Evolutionary conservation across 1,140 invertebrate genomes (phyloP), one percentile per base, ranked within the genome.

Genomic region (Onthophagus taurus): DNA sequence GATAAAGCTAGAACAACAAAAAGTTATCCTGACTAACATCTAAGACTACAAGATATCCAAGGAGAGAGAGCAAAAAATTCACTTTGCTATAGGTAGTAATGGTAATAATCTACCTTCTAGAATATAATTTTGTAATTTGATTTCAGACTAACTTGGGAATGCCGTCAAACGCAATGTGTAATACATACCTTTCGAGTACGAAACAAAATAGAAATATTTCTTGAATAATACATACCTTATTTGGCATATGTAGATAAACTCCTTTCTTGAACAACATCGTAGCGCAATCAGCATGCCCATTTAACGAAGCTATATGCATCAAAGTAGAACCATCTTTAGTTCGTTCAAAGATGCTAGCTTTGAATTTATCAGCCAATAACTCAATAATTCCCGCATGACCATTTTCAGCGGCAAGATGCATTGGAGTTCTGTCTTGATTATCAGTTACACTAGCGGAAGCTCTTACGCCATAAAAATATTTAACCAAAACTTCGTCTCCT

Each of bases 211-310:
- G n/a, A n/a, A n/a, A n/a, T n/a, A n/a, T n/a, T n/a, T n/a, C n/a
- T n/a, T n/a, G n/a, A n/a, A n/a, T 17, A 36, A 19, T 3, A 38
- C 49, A 55, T 63, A 83, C 81, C 72, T 98, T 99, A 68, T 99
- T 99, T 48, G 96, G 95, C 94, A 99, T 99, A 59, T 97, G 91
- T 1, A 99, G 72, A 47, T 97, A 97, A n/a, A 99, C 95, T 3
- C 96, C 96, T 66, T 96, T 96, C 63, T 94, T 97, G 61, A 99
- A 89, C 16, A 99, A 82, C 76, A 94, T 93, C 71, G 94, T 86
- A n/a, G 95, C 95, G 50, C 94, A 98, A 52, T 97, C 93, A 1
- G 95, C 91, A 67, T 98, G 94, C 0, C 95, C 96, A 63, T 89
- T 92, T 31, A 92, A 67, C 0, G 93, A 95, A 0, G 94, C 94